Evolutionary conservation across 2,888 invertebrate genomes (phyloP), one percentile per base, ranked within the genome.

Genomic region (Stenoptilia bipunctidactyla): DNA sequence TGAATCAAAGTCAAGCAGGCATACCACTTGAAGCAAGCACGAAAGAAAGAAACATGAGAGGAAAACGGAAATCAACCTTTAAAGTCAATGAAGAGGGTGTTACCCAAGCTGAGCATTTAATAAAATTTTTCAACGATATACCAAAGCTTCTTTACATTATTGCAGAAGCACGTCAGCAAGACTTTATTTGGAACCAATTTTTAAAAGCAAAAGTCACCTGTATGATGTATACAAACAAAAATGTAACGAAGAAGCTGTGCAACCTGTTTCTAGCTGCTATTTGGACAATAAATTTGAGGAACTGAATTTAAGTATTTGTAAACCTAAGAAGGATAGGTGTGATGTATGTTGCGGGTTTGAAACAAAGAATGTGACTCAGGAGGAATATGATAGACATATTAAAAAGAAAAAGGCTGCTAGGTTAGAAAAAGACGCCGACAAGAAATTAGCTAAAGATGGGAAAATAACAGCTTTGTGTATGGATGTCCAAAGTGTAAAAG

Each of bases 401-500:
- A 13, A 33, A 15, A 35, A 35, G 35, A 35, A 35, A 35, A 35
- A 35, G 15, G 35, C 35, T 14, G 37, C 37, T 34, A 40, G 36
- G 20, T 15, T 35, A 34, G 15, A 40, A 27, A 34, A 39, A 34
- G 34, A 39, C 15, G 39, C 34, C 20, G 39, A 39, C 25, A 34
- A 39, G 34, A 34, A 25, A 13, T 37, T 37, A 20, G 37, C 37
- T 20, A 25, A 20, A 20, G 20, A 20, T 27, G 27, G 36, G 15
- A 34, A 38, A 37, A 34, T 38, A n/a, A 37, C 37, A 33, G 37
- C 37, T 34, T 37, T 41, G 33, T 36, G 36, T 39, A 34, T 36
- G 25, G 42, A 42, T 39, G 27, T 42, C 14, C 42, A 42, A 15
- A 39, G 36, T 36, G 39, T 42, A 27, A 42, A 49, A 37, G 27